phyloP scores from a whole-genome alignment of 2,113 vertebrate genomes.

The Eolophus roseicapilla region DNA sequence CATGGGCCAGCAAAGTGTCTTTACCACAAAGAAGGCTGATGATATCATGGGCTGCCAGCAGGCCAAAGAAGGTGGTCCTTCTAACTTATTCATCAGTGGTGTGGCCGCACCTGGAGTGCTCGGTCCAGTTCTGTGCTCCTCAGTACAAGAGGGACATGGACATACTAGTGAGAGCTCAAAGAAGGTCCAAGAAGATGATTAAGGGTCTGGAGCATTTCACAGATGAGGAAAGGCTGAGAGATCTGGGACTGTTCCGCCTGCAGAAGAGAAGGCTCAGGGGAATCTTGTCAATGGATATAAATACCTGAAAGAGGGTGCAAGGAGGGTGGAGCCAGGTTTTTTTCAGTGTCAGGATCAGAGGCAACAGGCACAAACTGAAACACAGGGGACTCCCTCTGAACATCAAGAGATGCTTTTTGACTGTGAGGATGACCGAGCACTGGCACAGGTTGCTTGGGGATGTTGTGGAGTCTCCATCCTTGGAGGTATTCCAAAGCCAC shows the following conservation, averaged over 20 bases:
- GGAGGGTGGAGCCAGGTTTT: neutral
- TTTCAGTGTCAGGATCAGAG: neutral
- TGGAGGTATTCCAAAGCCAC: neutral
- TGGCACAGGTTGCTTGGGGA: rapidly evolving
- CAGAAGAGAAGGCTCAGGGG: neutral
- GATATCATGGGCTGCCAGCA: neutral
- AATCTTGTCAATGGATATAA: neutral
- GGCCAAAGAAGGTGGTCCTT: neutral
- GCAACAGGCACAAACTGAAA: neutral
- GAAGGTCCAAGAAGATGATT: neutral
- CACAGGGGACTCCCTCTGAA: rapidly evolving
- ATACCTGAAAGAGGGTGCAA: neutral
- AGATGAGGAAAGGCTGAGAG: neutral
- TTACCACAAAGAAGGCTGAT: neutral
- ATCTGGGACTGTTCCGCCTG: neutral
- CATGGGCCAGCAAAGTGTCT: neutral
- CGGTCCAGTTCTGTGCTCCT: neutral
- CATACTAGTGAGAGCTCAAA: neutral
- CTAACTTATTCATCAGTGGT: neutral
- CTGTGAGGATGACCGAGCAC: neutral
- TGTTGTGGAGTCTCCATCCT: neutral
- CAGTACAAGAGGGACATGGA: neutral
- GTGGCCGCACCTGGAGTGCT: neutral
- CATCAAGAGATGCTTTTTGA: neutral
- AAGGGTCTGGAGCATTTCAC: neutral